A percentile compares a stretch with the other conserved stretches of the same genome.
phyloP scores from a whole-genome alignment of 2,888 invertebrate species.

The Meloe dianella region DNA sequence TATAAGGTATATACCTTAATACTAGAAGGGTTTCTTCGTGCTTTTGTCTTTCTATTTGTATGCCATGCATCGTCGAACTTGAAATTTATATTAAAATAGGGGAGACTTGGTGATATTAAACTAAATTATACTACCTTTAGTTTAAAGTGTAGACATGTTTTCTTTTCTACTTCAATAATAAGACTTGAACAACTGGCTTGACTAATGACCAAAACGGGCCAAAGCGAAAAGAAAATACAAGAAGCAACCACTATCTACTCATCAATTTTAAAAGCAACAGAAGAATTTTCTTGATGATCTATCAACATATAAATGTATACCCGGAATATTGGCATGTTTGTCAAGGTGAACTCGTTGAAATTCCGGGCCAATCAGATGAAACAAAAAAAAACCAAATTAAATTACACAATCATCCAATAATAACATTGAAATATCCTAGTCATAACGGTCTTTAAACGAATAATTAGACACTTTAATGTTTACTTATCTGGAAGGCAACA shows the following conservation, averaged over 20 bases:
- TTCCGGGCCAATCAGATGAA: slow-evolving; percentile 25
- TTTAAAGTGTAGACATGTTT: not conserved
- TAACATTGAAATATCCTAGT: slow-evolving; percentile 23
- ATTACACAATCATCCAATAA: slow-evolving; percentile 1
- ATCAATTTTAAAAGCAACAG: not conserved
- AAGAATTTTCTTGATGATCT: not conserved
- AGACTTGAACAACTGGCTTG: not conserved
- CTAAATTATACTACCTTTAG: not conserved
- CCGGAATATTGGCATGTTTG: slow-evolving; percentile 15
- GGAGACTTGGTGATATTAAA: slow-evolving; percentile 25
- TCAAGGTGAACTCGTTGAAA: slow-evolving; percentile 29
- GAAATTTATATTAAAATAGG: slow-evolving; percentile 23
- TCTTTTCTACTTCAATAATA: not conserved
- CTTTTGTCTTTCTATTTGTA: slow-evolving; percentile 37
- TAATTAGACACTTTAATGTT: not conserved
- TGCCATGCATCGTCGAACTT: slow-evolving; percentile 35
- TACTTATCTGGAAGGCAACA: not conserved
- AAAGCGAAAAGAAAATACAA: not conserved
- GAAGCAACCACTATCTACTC: not conserved
- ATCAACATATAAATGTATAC: too few species aligned
- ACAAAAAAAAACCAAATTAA: not conserved
- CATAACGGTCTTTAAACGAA: slow-evolving; percentile 22
- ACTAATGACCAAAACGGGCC: slow-evolving; percentile 1
- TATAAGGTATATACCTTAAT: slow-evolving; percentile 12
- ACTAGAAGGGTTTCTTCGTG: slow-evolving; percentile 37